A percentile compares a stretch with the other conserved stretches of the same genome.
These are phyloP conservation scores for Dioctria linearis DNA, from an alignment of 2,888 invertebrate species.

Conservation along the genomic window DNA sequence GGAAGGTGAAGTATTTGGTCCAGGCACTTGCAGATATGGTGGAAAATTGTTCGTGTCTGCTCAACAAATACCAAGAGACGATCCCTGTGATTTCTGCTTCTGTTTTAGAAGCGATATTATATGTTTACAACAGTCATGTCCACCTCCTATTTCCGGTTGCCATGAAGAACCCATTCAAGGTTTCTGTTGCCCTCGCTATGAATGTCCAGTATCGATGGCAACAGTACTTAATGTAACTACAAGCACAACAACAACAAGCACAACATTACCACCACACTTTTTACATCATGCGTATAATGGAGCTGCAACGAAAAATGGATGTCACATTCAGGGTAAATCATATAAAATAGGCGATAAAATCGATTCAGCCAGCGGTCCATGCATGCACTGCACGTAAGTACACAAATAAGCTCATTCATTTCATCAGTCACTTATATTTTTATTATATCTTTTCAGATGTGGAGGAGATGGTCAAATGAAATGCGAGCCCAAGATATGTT, in stretches of 20 bases:
- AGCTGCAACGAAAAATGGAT: conserved; percentile 79
- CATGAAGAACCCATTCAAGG: conserved; percentile 93
- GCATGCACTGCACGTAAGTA: conserved; percentile 93
- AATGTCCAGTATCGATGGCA: conserved; percentile 92
- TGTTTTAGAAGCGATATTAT: conserved; percentile 97
- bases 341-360: conserved; percentile 90
- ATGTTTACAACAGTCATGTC: conserved; percentile 95
- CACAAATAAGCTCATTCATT: neutral
- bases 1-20: conserved; percentile 84
- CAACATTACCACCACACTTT: conserved; percentile 88
- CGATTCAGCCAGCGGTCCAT: conserved; percentile 90
- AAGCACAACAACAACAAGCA: conserved; percentile 90
- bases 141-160: conserved; percentile 92
- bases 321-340: conserved; percentile 87
- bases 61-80: conserved; percentile 94
- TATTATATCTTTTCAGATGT: conserved; percentile 76
- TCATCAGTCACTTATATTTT: conserved; percentile 17
- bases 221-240: conserved; percentile 86
- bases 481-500: conserved; percentile 92
- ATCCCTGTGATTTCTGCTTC: conserved; percentile 97
- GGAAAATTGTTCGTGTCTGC: conserved; percentile 95
- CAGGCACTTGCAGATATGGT: conserved; percentile 92
- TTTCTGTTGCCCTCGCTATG: conserved; percentile 95
- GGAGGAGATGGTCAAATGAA: conserved; percentile 95
- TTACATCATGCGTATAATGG: conserved; percentile 83